phyloP scores from a whole-genome alignment of 2,797 vertebrate genomes.

The Limnodromus scolopaceus region DNA sequence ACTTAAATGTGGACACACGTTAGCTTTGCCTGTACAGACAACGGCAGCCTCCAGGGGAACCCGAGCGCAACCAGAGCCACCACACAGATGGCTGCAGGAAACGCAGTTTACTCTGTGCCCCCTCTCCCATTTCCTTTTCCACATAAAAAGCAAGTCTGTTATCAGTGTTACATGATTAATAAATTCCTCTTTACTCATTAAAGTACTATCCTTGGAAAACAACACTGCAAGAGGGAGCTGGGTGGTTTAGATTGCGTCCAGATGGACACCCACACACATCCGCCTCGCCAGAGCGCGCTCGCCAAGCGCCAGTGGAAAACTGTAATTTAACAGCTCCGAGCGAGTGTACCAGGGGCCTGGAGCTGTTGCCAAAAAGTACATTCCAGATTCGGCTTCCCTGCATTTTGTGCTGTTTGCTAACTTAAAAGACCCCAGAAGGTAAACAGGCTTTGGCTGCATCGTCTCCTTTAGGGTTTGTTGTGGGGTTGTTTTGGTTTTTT shows the following conservation, averaged over 20 bases:
- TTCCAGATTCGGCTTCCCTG: neutral
- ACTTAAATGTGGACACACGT: neutral
- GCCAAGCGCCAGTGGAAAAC: neutral
- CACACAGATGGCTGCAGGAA: neutral
- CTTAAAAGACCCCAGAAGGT: neutral
- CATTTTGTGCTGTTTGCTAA: neutral
- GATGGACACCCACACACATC: neutral
- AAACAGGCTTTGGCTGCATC: neutral
- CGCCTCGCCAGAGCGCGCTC: rapidly evolving
- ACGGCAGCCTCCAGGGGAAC: neutral
- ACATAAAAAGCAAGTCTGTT: neutral
- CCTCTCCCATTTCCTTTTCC: neutral
- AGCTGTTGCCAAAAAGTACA: neutral
- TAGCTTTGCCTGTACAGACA: neutral
- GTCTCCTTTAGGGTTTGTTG: neutral
- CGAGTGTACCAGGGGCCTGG: rapidly evolving
- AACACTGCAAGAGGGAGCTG: neutral
- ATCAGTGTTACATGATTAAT: rapidly evolving
- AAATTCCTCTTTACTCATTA: neutral
- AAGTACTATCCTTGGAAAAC: neutral
- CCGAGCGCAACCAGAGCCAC: neutral
- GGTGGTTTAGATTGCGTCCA: rapidly evolving
- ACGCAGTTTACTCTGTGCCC: rapidly evolving
- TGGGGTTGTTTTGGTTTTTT: neutral
- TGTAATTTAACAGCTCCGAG: rapidly evolving